Base-by-base conservation (phyloP, 2,797 vertebrate species). In the Odontamblyopus rebecca region DNA sequence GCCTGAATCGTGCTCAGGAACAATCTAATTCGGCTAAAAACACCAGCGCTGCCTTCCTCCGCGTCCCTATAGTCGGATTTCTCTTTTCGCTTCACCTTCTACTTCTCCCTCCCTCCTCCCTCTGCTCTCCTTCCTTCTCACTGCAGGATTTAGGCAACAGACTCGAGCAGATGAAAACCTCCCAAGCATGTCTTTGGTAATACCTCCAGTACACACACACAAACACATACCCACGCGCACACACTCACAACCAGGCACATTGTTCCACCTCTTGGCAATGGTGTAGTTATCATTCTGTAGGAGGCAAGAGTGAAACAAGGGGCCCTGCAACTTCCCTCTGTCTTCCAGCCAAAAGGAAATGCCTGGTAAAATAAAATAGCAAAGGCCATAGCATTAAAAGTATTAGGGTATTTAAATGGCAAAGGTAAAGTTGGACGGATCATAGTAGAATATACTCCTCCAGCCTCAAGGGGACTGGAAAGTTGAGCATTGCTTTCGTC, bases 21-120 rank as follows among this genome's bases (percentile, higher is more conserved):
- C 88, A 89, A 90, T 92, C 86, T 91, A 87, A 92, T 92, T 89
- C 84, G 15, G 35, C 85, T 85, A 86, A 90, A 91, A 91, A 88
- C 83, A 84, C 79, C 82, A 54, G 77, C 72, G 32, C 85, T 84
- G 77, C 85, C 85, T 72, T 85, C 81, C 83, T 89, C 80, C 67
- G 80, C 84, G 77, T 78, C 77, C 71, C 81, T 70, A 69, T 76
- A 69, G 84, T 78, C 65, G 30, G 65, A 62, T 62, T 62, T 62
- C 53, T 69, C 73, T 78, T 83, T 82, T 66, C 0, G 53, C 73
- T 72, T 79, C 80, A 82, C 76, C 85, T 79, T 85, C 72, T 72
- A 66, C 75, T 82, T 88, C 82, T 77, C 78, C n/a, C 35, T 44
- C 30, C 61, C 61, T 61, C 32, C 61, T 62, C 61, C 61, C 77